Percentiles rank a stretch among this genome's conserved stretches.
Conservation (phyloP, 2,797 vertebrate species). For the Melanotaenia pygmaea region DNA sequence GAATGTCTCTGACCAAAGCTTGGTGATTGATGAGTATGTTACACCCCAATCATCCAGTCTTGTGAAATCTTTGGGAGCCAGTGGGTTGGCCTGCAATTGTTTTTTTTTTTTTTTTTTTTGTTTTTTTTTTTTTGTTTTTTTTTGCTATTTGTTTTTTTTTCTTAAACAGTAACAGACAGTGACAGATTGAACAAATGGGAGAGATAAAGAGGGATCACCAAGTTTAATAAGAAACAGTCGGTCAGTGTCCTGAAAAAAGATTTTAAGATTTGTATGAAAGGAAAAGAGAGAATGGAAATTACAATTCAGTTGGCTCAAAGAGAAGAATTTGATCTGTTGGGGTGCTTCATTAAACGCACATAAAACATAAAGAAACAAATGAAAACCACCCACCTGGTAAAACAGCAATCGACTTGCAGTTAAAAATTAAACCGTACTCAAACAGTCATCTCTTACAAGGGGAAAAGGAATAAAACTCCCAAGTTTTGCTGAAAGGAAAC, state of each 20-base stretch:
- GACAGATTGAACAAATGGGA: conserved; percentile 13
- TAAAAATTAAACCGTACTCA: conserved; percentile 32
- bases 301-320: conserved; percentile 12
- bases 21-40: conserved; percentile 68
- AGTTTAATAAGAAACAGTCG: background rate
- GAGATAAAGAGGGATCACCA: conserved; percentile 5
- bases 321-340: conserved; percentile 27
- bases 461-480: background rate
- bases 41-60: conserved; percentile 45
- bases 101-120: conserved; percentile 22
- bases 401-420: conserved; percentile 4
- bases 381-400: conserved; percentile 41
- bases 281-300: background rate
- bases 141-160: conserved; percentile 27
- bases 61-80: conserved; percentile 26
- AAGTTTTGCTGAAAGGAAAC: conserved; percentile 3
- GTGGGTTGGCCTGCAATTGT: conserved; percentile 30
- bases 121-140: background rate
- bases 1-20: conserved; percentile 57
- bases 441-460: conserved; percentile 14
- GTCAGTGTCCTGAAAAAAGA: background rate
- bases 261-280: background rate
- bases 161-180: conserved; percentile 41
- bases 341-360: conserved; percentile 36
- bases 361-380: conserved; percentile 49